Percentiles rank a stretch among this genome's conserved stretches.
These are phyloP conservation scores for Hydrozoanthus tunicans DNA, from an alignment of 64 coral and sea anemone genomes.

Conservation along the genomic window DNA sequence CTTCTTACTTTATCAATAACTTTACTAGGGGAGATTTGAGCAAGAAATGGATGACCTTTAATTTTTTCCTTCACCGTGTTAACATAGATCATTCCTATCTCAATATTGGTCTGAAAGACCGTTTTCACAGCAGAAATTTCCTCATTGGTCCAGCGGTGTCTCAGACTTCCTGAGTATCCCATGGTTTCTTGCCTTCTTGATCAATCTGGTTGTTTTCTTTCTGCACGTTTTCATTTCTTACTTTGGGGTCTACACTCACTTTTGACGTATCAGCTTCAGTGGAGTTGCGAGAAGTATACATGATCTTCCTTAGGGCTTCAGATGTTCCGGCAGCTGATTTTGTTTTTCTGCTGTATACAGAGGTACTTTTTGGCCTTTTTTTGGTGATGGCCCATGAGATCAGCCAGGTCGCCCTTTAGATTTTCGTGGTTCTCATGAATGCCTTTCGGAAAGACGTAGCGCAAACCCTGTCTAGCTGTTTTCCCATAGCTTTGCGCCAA, in stretches of 20 bases:
- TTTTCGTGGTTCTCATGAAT: slow-evolving; percentile 39
- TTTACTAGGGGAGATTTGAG: not conserved
- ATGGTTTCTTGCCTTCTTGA: slow-evolving; percentile 40
- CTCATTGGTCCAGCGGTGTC: slow-evolving; percentile 62
- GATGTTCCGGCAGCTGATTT: slow-evolving; percentile 2
- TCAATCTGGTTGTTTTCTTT: slow-evolving; percentile 14
- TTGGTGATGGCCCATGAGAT: slow-evolving; percentile 45
- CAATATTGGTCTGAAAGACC: slow-evolving; percentile 47
- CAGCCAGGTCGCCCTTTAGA: slow-evolving; percentile 57
- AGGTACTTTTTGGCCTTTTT: slow-evolving; percentile 58
- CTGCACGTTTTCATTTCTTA: not conserved
- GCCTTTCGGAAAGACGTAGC: slow-evolving; percentile 17
- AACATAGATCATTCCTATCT: slow-evolving; percentile 33
- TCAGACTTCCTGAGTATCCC: slow-evolving; percentile 24
- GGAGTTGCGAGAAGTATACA: not conserved
- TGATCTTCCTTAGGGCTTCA: slow-evolving; percentile 25
- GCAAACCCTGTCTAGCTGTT: not conserved
- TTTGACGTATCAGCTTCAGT: not conserved
- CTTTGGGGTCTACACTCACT: not conserved
- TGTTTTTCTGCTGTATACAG: slow-evolving; percentile 12
- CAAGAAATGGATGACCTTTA: not conserved
- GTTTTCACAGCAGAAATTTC: slow-evolving; percentile 55
- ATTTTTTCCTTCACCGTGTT: not conserved
- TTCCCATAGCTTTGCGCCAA: slow-evolving; percentile 56
- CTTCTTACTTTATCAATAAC: not conserved